phyloP scores from a whole-genome alignment of 2,113 vertebrate genomes.

The Eretmochelys imbricata region DNA sequence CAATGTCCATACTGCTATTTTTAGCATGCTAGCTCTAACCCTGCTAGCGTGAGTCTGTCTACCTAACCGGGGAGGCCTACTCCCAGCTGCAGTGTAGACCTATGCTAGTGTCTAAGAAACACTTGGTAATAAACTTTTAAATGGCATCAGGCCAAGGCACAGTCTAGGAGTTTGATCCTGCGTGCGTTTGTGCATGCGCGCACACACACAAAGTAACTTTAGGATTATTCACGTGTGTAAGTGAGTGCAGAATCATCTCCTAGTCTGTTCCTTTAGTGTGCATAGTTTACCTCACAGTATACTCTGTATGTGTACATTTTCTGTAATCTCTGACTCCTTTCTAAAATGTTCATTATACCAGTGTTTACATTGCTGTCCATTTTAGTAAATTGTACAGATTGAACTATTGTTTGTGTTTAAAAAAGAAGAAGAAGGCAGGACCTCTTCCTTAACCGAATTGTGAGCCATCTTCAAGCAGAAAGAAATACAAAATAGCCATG shows the following conservation, averaged over 20 bases:
- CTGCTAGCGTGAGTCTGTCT: neutral
- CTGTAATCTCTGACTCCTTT: neutral
- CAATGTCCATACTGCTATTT: neutral
- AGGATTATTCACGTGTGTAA: neutral
- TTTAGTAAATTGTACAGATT: neutral
- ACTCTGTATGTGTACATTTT: neutral
- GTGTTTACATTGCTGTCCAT: neutral
- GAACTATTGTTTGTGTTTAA: neutral
- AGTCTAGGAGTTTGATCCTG: neutral
- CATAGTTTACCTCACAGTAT: neutral
- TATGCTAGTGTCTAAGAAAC: neutral
- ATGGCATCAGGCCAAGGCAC: neutral
- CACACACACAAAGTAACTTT: neutral
- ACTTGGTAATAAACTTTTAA: neutral
- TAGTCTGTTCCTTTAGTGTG: rapidly evolving
- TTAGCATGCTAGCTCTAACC: neutral
- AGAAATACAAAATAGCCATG: neutral
- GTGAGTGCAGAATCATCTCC: neutral
- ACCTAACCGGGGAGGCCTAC: neutral
- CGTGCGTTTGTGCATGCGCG: rapidly evolving
- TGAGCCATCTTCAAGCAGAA: neutral
- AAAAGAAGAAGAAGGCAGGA: rapidly evolving
- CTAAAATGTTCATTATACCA: constrained; percentile 38
- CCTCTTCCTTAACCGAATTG: neutral
- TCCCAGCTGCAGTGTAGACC: neutral